Base-by-base conservation (phyloP, 2,113 vertebrate species). In the Ceratotherium simum region DNA sequence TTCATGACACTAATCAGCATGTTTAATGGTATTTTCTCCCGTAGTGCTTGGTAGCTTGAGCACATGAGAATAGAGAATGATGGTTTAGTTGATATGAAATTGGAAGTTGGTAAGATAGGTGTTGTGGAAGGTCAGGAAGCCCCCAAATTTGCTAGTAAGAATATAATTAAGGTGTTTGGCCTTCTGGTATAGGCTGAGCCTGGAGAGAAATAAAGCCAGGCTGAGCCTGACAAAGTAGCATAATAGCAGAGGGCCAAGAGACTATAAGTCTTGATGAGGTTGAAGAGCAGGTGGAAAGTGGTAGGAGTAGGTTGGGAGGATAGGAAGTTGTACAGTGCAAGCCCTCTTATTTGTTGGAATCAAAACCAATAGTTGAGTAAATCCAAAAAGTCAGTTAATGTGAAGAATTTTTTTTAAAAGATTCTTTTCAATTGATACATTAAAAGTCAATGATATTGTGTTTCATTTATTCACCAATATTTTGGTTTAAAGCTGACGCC, bases 391-490 rank as follows among this genome's bases (percentile, higher is more conserved):
- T 92, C 51, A 18, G 18, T 73, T 86, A 69, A 58, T 62, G 9
- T 82, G 42, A 88, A 33, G 54, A 87, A 29, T 62, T 56, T 70
- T 87, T 93, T 25, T 0, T 1, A 70, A 33, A 67, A 79, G 36
- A 56, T 64, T 65, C 27, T 46, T 87, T 31, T 58, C 92, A 83
- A n/a, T 67, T n/a, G 69, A 36, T 91, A 64, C 86, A n/a, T 91
- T 96, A n/a, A 91, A 88, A 76, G 56, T 92, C 9, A 91, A 2
- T 72, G 62, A 46, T 96, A 42, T 46, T 83, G 18, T 36, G 16
- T 89, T 83, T 83, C n/a, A 97, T 46, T 62, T 92, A 58, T 64
- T 94, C 29, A 85, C 56, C 72, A 92, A 8, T 90, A 58, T 69
- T 93, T 90, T 90, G 27, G n/a, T 90, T 21, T 93, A 78, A 81